phyloP scores from a whole-genome alignment of 2,113 vertebrate species.

The Oriolus oriolus region DNA sequence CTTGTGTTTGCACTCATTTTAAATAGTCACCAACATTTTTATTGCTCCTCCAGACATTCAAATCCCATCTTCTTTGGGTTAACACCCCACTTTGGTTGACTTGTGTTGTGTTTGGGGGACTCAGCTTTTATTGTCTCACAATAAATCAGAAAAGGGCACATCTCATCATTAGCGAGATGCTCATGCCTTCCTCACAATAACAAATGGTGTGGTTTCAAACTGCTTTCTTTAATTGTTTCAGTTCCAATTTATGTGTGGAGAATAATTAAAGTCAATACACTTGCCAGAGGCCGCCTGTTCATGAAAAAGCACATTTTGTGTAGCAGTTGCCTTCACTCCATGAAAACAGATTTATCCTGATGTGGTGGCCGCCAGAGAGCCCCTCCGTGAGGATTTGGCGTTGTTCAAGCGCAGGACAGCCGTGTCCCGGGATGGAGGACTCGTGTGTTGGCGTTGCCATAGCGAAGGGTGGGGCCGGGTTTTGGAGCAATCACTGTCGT shows the following conservation, averaged over 20 bases:
- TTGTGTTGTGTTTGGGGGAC: not conserved
- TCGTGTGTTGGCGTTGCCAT: not conserved
- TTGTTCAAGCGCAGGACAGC: not conserved
- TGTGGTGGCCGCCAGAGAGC: not conserved
- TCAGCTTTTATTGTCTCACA: not conserved
- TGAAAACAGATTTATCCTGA: not conserved
- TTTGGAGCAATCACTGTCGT: not conserved
- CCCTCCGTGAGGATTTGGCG: not conserved
- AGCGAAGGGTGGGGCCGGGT: not conserved
- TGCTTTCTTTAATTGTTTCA: constrained; percentile 2
- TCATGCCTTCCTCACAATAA: not conserved
- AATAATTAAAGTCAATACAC: not conserved
- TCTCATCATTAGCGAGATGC: not conserved
- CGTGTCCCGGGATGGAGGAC: not conserved
- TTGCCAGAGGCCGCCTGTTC: not conserved
- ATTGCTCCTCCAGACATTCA: not conserved
- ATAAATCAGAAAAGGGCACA: not conserved
- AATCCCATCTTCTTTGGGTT: not conserved
- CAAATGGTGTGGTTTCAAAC: constrained; percentile 10
- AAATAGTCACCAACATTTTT: not conserved
- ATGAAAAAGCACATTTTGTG: not conserved
- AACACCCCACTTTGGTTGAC: not conserved
- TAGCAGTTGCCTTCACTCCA: not conserved
- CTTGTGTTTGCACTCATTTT: not conserved
- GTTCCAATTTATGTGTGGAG: not conserved